Base-by-base conservation (phyloP, 1,140 invertebrate species). In the Acromyrmex charruanus region DNA sequence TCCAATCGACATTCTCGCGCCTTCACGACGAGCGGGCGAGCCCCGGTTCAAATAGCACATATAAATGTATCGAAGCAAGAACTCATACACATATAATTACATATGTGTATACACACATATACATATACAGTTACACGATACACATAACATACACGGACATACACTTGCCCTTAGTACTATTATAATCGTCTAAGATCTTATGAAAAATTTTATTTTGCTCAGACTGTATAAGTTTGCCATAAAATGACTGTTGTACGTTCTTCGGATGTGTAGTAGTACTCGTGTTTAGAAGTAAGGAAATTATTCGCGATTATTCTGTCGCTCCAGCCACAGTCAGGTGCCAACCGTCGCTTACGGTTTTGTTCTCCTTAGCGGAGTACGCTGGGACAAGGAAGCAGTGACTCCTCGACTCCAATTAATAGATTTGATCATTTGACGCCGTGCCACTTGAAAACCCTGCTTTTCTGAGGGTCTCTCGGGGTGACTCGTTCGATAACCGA, bases 211-310 rank as follows among this genome's bases (percentile, higher is more conserved):
- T 86, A 89, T 14, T 91, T 94, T 94, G 92, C 92, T 94, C 92
- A 94, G 92, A 94, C 92, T 94, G 91, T 91, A 92, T 93, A 92
- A 91, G 93, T 94, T 95, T 94, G 94, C 94, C 93, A 94, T 94
- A 94, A 92, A 79, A 92, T 79, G 77, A 88, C 71, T 79, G 71
- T 85, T 75, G 77, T 71, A 68, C 77, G 88, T 87, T 85, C 61
- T 63, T 77, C 77, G 75, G 80, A 72, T 71, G 69, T 80, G 74
- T 87, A 55, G 66, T 87, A 63, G 58, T 86, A n/a, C 53, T 87
- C 87, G 85, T 65, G 72, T 79, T 49, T 88, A 80, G 58, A 81
- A 65, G 59, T 90, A 87, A 84, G 72, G 51, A 35, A 75, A 77
- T 61, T 35, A 61, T 75, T 72, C 71, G 77, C 88, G 88, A 89